Conservation (phyloP, 2,113 vertebrate species). For the Saguinus midas region DNA sequence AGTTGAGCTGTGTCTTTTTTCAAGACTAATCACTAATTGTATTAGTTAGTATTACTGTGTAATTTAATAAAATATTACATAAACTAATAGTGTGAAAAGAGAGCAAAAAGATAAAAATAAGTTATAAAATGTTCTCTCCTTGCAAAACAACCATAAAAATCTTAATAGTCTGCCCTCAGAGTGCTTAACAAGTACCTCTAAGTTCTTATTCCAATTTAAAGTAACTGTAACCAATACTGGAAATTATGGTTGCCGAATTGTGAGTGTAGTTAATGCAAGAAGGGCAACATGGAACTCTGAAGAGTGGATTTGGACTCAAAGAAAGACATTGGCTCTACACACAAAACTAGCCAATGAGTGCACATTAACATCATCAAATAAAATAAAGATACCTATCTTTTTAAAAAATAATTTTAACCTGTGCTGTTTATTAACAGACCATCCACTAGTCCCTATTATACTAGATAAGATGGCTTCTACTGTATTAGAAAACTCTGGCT, state of each 20-base stretch:
- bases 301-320: neutral
- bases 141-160: neutral
- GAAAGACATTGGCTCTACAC: neutral
- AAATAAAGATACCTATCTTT: neutral
- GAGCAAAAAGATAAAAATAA: neutral
- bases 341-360: neutral
- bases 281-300: neutral
- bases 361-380: neutral
- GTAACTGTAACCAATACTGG: neutral
- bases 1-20: neutral
- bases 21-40: constrained; percentile 11
- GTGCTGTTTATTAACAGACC: neutral
- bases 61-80: neutral
- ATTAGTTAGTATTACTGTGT: neutral
- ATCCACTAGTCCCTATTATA: neutral
- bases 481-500: neutral
- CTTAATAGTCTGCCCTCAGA: neutral
- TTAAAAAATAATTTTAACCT: neutral
- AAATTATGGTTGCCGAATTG: neutral
- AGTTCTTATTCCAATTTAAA: neutral
- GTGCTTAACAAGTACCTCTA: neutral
- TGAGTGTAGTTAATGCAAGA: neutral
- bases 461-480: neutral
- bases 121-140: neutral
- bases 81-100: neutral